Evolutionary conservation across 2,888 invertebrate species (phyloP), one percentile per base, ranked within the genome.

Genomic region (Pammene aurita): DNA sequence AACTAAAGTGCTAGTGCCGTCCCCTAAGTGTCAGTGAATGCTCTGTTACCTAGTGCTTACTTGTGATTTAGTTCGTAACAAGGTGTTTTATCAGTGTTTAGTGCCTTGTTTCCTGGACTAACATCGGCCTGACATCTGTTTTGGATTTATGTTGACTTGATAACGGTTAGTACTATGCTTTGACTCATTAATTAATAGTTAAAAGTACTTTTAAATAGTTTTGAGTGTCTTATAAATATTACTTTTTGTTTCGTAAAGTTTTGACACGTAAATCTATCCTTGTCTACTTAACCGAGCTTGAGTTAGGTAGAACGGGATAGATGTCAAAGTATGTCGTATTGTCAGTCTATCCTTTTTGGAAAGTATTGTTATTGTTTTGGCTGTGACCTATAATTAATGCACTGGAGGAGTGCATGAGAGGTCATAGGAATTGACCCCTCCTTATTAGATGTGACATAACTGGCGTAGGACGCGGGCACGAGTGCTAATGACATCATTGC

Each of bases 61-160:
- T 80, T 83, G 83, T 83, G 83, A 77, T 77, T 75, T 73, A 75
- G 81, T 74, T 78, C 75, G 41, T 77, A 81, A 80, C 75, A 77
- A 84, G 77, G 86, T 88, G 90, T 84, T 82, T 81, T 82, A 81
- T 63, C 77, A 79, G 87, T 90, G 90, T 90, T 88, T 87, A 87
- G 87, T 88, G 86, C 76, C 85, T 86, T 90, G 90, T 92, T 90
- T 90, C 89, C 82, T 77, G 78, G 80, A 82, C 85, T 85, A 86
- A 82, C 82, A 81, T 83, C 78, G 77, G 76, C 77, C 82, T 83
- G 84, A 80, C 80, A 79, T 83, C 80, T 84, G 81, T 87, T 86
- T 91, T 89, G 92, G 92, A 91, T 92, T 89, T 90, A 92, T 92
- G 92, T 87, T 85, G 85, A 85, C 85, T 88, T 88, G 84, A 84